Evolutionary conservation across 2,797 vertebrate species (phyloP), one percentile per base, ranked within the genome.

Genomic region (Sebastes matsubarae): DNA sequence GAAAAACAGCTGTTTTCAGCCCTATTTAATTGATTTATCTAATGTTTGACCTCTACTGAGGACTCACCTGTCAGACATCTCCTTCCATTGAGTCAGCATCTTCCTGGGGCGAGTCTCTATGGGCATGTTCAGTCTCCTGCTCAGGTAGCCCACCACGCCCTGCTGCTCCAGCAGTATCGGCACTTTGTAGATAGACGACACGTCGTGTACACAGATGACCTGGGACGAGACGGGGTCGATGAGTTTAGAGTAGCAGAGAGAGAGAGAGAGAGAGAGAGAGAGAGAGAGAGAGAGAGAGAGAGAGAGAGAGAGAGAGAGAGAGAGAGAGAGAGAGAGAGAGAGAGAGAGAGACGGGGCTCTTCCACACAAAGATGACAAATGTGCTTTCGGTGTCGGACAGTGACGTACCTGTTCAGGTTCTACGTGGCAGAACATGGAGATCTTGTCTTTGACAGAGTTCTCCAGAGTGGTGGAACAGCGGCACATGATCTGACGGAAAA

Each of bases 391-490:
- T 13, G 22, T 58, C 42, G 2, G 59, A 18, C n/a, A 2, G 38
- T 38, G 59, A 60, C 1, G 16, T 55, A 99, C 98, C 96, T 99
- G 98, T 60, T 97, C 96, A 16, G 98, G 98, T 88, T 98, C 97
- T 14, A 99, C 98, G 0, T 99, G 98, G 87, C 98, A 99, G 92
- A 99, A 99, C 98, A 99, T 99, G 0, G 98, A 99, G 92, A 99
- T 99, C 92, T 99, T 99, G 87, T 99, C 98, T 89, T 99, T 99
- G 32, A 99, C 98, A 0, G 97, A 96, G 42, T 96, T 99, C 80
- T 99, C 97, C 64, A 99, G 88, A 4, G 96, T 96, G 25, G 96
- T 97, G 57, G 97, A 95, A 72, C 98, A 99, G 84, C 98, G 96
- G 79, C 98, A 99, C 87, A 99, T 98, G 76, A 99, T 96, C 98